Percentiles rank a stretch among this genome's conserved stretches.
These are phyloP conservation scores for Sipha maydis DNA, from an alignment of 2,888 invertebrate species.

Conservation along the genomic window DNA sequence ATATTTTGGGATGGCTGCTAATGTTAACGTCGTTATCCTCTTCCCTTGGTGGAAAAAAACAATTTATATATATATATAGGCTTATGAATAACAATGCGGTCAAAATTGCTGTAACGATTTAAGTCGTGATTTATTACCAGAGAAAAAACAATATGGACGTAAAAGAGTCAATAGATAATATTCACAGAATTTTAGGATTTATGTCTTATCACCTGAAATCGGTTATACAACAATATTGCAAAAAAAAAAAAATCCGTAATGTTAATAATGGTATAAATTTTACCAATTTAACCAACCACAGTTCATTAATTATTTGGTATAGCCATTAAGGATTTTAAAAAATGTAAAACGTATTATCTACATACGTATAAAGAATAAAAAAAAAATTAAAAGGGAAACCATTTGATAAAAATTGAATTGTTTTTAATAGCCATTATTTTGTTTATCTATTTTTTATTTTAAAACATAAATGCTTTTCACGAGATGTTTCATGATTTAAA, in stretches of 20 bases:
- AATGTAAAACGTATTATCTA: not conserved
- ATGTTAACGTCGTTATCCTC: constrained; percentile 57
- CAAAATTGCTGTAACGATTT: constrained; percentile 51
- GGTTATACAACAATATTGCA: constrained; percentile 6
- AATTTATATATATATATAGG: constrained; percentile 37
- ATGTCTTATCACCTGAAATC: constrained; percentile 55
- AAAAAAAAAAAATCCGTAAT: not conserved
- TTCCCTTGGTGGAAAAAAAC: constrained; percentile 26
- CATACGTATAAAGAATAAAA: not conserved
- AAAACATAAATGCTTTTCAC: not conserved
- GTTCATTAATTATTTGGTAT: not conserved
- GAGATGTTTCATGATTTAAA: not conserved
- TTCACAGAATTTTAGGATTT: constrained; percentile 44
- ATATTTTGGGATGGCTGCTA: constrained; percentile 59
- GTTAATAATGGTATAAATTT: constrained; percentile 18
- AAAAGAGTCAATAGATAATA: constrained; percentile 42
- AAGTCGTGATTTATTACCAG: constrained; percentile 52
- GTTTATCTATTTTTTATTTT: not conserved
- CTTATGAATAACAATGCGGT: constrained; percentile 46
- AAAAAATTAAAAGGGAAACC: not conserved
- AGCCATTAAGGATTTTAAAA: not conserved
- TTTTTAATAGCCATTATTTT: not conserved
- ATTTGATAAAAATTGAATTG: not conserved
- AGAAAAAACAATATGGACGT: constrained; percentile 42
- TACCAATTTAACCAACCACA: not conserved